Evolutionary conservation across 1,140 invertebrate genomes (phyloP).

Genomic region (Drosophila ogumai): DNA sequence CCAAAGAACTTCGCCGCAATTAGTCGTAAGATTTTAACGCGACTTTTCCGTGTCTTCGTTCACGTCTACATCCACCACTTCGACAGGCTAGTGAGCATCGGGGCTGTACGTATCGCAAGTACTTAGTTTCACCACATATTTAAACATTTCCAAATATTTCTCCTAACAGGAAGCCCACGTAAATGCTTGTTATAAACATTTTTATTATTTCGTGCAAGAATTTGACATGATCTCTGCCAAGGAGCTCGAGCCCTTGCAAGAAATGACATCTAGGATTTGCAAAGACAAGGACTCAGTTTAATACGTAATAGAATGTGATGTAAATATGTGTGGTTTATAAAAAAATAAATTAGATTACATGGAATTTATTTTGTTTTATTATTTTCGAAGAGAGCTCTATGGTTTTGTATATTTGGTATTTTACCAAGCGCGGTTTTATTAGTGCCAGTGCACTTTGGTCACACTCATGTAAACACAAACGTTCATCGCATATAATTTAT

Average conservation of each 20-base stretch:
- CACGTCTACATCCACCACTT: slow-evolving; percentile 44
- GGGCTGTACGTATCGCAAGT: slow-evolving; percentile 8
- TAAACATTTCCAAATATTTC: neutral
- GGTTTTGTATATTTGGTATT: slow-evolving; percentile 4
- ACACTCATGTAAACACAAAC: slow-evolving; percentile 25
- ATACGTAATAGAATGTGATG: slow-evolving; percentile 10
- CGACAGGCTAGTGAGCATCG: slow-evolving; percentile 36
- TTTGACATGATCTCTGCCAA: slow-evolving; percentile 94
- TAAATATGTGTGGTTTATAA: slow-evolving; percentile 30
- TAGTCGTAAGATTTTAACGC: slow-evolving; percentile 40
- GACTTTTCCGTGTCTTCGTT: slow-evolving; percentile 38
- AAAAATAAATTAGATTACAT: slow-evolving; percentile 11
- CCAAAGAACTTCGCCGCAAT: slow-evolving; percentile 36
- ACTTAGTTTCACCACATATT: neutral
- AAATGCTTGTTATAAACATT: slow-evolving; percentile 98
- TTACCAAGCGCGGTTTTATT: neutral
- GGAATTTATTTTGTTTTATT: neutral
- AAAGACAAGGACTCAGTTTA: slow-evolving; percentile 80
- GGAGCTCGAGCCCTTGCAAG: slow-evolving; percentile 94
- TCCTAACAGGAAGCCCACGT: slow-evolving; percentile 94
- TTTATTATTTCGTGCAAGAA: slow-evolving; percentile 97
- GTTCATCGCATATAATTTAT: neutral
- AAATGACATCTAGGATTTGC: slow-evolving; percentile 91
- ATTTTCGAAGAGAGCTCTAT: too few species aligned
- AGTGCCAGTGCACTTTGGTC: neutral